These are phyloP conservation scores for Hirtodrosophila alboralis DNA, from an alignment of 2,888 invertebrate species.

Conservation along the genomic window DNA sequence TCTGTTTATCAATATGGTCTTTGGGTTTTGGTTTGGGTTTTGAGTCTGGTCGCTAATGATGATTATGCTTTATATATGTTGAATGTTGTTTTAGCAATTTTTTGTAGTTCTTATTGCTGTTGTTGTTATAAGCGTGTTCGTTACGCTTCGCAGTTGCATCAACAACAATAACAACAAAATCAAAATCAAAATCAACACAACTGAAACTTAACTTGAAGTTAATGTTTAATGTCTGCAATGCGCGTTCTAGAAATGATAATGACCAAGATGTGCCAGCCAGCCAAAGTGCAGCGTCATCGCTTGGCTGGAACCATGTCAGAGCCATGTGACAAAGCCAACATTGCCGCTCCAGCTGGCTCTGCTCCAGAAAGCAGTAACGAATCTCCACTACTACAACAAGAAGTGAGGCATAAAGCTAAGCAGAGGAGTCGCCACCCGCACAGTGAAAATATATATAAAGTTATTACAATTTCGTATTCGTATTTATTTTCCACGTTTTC, in stretches of 20 bases:
- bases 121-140: constrained; percentile 73
- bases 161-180: constrained; percentile 36
- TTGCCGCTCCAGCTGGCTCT: constrained; percentile 35
- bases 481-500: constrained; percentile 41
- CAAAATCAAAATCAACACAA: constrained; percentile 24
- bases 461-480: constrained; percentile 69
- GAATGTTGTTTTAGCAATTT: constrained; percentile 57
- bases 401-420: too few relatives aligned
- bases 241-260: constrained; percentile 76
- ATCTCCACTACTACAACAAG: constrained; percentile 10
- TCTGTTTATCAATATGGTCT: constrained; percentile 48
- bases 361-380: constrained; percentile 63
- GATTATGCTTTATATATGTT: constrained; percentile 57
- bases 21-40: constrained; percentile 9
- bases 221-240: constrained; percentile 67
- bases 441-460: constrained; percentile 51
- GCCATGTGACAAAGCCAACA: constrained; percentile 50
- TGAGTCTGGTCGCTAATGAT: constrained; percentile 60
- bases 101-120: constrained; percentile 32
- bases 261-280: constrained; percentile 53
- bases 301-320: constrained; percentile 50
- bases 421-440: constrained; percentile 25
- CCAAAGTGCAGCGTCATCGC: constrained; percentile 68
- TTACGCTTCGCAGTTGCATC: constrained; percentile 78
- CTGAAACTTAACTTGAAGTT: constrained; percentile 50